These are phyloP conservation scores for Diloba caeruleocephala DNA, from an alignment of 2,888 invertebrate genomes.

Conservation along the genomic window DNA sequence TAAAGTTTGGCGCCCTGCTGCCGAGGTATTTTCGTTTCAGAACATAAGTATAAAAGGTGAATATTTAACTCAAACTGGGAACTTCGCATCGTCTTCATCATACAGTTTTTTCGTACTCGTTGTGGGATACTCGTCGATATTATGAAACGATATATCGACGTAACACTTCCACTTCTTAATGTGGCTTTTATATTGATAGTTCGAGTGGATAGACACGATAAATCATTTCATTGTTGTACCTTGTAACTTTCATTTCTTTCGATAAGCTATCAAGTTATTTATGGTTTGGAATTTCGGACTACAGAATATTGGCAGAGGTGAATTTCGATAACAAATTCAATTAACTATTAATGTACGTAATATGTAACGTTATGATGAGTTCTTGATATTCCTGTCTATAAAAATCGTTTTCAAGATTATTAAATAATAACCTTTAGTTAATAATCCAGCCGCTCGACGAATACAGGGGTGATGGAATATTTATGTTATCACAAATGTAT, in stretches of 20 bases:
- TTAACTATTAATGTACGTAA: conserved; percentile 4
- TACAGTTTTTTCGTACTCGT: conserved; percentile 8
- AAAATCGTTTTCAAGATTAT: background rate
- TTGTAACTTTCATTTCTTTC: conserved; percentile 41
- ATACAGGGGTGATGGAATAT: no score
- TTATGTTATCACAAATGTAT: no score
- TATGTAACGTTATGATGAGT: background rate
- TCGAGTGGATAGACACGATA: conserved; percentile 35
- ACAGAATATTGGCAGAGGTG: conserved; percentile 40
- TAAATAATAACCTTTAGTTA: no score
- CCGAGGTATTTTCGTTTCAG: conserved; percentile 31
- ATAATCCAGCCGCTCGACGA: no score
- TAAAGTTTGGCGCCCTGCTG: conserved; percentile 34
- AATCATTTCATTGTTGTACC: conserved; percentile 48
- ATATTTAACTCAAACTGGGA: conserved; percentile 11
- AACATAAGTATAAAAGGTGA: conserved; percentile 27
- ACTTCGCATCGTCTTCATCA: conserved; percentile 10
- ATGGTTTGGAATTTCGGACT: conserved; percentile 32
- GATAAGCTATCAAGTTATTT: conserved; percentile 50
- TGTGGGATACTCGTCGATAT: conserved; percentile 5
- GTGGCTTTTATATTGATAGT: conserved; percentile 36
- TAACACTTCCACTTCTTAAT: conserved; percentile 20
- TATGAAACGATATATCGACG: conserved; percentile 2
- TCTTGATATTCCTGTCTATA: background rate
- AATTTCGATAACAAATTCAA: conserved; percentile 29